These are phyloP conservation scores for Drosophila aff. DNA, from an alignment of 1,140 invertebrate species.

Conservation along the genomic window DNA sequence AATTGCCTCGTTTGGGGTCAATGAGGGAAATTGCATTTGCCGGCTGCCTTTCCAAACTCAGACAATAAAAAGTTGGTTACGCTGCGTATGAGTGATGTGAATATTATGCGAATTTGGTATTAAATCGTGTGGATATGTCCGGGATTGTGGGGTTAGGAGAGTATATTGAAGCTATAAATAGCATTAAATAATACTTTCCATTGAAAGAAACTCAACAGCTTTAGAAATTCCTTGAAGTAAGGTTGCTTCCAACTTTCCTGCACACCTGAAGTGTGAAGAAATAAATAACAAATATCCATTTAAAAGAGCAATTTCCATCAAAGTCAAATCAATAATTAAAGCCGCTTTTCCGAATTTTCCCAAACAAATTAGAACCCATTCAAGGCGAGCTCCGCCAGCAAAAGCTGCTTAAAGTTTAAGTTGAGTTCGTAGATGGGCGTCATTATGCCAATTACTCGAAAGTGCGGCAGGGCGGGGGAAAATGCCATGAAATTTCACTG, in stretches of 20 bases:
- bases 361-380: conserved; percentile 8
- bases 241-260: background rate
- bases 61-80: conserved; percentile 7
- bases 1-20: conserved; percentile 40
- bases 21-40: conserved; percentile 38
- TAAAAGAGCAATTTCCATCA: background rate
- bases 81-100: conserved; percentile 34
- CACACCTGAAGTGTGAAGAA: background rate
- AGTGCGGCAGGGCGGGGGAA: conserved; percentile 3
- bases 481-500: conserved; percentile 41
- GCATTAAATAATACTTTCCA: background rate
- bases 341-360: background rate
- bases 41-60: background rate
- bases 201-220: background rate
- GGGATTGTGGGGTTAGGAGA: too few relatives aligned
- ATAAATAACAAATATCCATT: conserved; percentile 19
- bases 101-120: conserved; percentile 16
- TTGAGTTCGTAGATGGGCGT: conserved; percentile 39
- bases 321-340: conserved; percentile 37
- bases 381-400: background rate
- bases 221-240: background rate
- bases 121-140: background rate
- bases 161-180: background rate
- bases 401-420: conserved; percentile 40
- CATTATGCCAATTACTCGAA: conserved; percentile 46